Conservation (phyloP, 2,113 vertebrate species). For the Corythornis madagascariensis region DNA sequence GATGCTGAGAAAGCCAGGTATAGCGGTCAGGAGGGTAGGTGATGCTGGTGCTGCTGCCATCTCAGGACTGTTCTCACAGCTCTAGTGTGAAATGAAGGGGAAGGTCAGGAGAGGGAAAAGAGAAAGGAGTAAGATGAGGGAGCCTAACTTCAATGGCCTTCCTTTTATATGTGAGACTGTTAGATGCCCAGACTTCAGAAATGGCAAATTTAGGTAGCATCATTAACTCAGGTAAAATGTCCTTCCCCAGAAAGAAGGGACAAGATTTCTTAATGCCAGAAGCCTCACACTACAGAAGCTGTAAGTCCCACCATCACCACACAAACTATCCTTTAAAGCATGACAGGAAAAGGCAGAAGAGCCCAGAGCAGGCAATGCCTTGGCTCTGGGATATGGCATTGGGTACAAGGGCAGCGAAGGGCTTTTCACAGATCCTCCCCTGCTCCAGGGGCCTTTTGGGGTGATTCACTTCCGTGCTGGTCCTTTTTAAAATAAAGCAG, state of each 20-base stretch:
- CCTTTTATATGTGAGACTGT: background rate
- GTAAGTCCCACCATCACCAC: background rate
- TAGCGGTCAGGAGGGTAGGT: background rate
- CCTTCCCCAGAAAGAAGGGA: background rate
- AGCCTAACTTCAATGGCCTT: background rate
- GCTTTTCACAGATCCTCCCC: background rate
- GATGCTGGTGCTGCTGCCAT: background rate
- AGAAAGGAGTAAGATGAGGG: background rate
- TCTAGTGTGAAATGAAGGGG: background rate
- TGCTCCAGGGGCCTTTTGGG: background rate
- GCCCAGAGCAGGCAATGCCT: background rate
- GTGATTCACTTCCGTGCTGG: background rate
- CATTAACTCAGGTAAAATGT: background rate
- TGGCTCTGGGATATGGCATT: background rate
- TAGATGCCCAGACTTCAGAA: background rate
- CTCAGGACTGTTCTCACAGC: background rate
- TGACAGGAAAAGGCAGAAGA: background rate
- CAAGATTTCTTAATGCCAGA: background rate
- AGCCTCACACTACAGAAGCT: background rate
- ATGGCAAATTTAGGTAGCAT: background rate
- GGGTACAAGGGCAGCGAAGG: accelerated
- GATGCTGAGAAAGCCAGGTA: accelerated
- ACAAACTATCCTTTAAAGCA: background rate
- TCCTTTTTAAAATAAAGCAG: background rate
- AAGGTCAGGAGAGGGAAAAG: background rate